These are phyloP conservation scores for Lagopus muta DNA, from an alignment of 2,113 vertebrate species.

Conservation along the genomic window DNA sequence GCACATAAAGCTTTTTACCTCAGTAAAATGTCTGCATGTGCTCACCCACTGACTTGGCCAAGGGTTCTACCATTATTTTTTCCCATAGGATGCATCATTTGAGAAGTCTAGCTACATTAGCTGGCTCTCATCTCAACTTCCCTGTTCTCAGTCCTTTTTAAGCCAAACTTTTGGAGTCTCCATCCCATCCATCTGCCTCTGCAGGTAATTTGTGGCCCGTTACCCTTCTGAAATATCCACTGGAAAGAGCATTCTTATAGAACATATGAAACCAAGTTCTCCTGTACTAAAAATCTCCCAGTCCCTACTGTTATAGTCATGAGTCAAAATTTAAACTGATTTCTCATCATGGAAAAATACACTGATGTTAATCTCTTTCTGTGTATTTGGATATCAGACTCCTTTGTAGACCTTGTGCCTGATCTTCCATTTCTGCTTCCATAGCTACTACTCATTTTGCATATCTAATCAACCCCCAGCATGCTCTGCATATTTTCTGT, in stretches of 20 bases:
- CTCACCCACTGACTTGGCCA: slow-evolving; percentile 48
- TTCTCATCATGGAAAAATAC: slow-evolving; percentile 25
- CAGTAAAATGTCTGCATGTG: slow-evolving; percentile 29
- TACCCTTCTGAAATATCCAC: neutral
- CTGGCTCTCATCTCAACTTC: slow-evolving; percentile 50
- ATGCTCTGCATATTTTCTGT: slow-evolving; percentile 52
- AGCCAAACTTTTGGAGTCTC: slow-evolving; percentile 46
- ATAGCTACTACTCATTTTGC: neutral
- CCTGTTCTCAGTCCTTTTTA: slow-evolving; percentile 52
- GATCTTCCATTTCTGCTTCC: neutral
- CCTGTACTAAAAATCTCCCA: slow-evolving; percentile 12
- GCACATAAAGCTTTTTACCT: neutral
- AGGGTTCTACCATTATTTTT: slow-evolving; percentile 55
- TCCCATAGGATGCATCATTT: slow-evolving; percentile 49
- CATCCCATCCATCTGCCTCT: slow-evolving; percentile 49
- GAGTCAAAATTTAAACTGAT: neutral
- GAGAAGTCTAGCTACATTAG: slow-evolving; percentile 64
- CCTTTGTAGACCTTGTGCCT: neutral
- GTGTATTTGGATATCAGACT: neutral
- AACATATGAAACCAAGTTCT: slow-evolving; percentile 26
- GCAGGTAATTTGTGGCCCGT: slow-evolving; percentile 56
- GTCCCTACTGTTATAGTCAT: neutral
- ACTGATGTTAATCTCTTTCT: neutral
- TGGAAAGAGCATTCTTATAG: slow-evolving; percentile 18
- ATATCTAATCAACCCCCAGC: slow-evolving; percentile 38